These are phyloP conservation scores for Malthinus seriepunctatus DNA, from an alignment of 2,888 invertebrate species.

Conservation along the genomic window DNA sequence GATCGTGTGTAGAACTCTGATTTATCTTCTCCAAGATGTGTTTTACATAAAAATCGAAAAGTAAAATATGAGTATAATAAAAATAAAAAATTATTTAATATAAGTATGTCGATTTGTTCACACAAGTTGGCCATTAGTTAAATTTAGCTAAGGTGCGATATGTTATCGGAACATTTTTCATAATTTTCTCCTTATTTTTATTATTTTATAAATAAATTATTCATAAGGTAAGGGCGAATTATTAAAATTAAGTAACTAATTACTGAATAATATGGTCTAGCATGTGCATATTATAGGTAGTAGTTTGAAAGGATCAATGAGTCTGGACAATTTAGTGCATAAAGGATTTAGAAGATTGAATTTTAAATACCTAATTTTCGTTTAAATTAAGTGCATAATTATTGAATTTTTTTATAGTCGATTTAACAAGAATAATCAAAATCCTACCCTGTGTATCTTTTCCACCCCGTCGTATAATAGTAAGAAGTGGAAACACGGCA, in stretches of 20 bases:
- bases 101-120: no score
- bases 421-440: conserved; percentile 27
- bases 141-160: no score
- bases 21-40: no score
- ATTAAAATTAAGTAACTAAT: conserved; percentile 12
- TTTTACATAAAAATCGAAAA: no score
- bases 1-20: no score
- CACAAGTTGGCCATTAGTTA: no score
- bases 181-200: background rate
- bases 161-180: background rate
- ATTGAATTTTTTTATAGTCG: background rate
- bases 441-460: conserved; percentile 24
- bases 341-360: background rate
- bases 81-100: no score
- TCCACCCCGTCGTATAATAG: conserved; percentile 15
- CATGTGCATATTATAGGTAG: background rate
- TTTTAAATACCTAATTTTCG: background rate
- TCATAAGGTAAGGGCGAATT: conserved; percentile 12
- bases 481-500: conserved; percentile 31
- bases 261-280: conserved; percentile 10
- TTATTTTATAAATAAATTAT: conserved; percentile 3
- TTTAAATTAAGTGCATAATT: background rate
- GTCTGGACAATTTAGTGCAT: background rate
- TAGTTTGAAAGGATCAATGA: background rate
- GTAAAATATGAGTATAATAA: no score